Base-by-base conservation (phyloP, 2,113 vertebrate genomes). In the Proterorhinus semilunaris region DNA sequence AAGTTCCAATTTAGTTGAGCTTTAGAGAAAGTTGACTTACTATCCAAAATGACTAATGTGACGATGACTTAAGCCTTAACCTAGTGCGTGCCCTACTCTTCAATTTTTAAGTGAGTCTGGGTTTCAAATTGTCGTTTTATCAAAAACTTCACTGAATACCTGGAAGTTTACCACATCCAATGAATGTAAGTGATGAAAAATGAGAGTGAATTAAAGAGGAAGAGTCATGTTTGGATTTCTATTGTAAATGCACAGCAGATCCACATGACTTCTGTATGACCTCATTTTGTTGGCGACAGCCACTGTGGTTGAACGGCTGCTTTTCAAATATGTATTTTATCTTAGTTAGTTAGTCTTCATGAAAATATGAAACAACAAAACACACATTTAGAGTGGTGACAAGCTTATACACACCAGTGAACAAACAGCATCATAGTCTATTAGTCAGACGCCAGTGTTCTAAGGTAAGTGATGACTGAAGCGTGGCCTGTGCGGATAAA, bases 101-200 rank as follows among this genome's bases (percentile, higher is more conserved):
- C 27, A 13, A 5, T 27, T 57, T 57, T 57, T 8, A 7, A 8
- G 16, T 11, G 43, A n/a, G 42, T 67, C 1, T 13, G 17, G 47
- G 52, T 74, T 86, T 89, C 88, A 91, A 85, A 74, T 44, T 50
- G 59, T 49, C 65, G 48, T 17, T 17, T 45, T 15, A 13, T 70
- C 59, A 65, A 66, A 61, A 69, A 65, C 63, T 43, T 50, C 44
- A 73, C 16, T 83, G 50, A 91, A 91, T 92, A 76, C 71, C 78
- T 75, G 91, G 90, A 91, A 87, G 84, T 85, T 81, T 76, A 67
- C 53, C 47, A 5, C 71, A 7, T 59, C 6, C 5, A 43, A 7
- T 80, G 75, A 87, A 89, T 76, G 76, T 11, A 69, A 0, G 68
- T 64, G 79, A 72, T 64, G 79, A 90, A 21, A 65, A 86, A 81